Evolutionary conservation across 2,888 invertebrate genomes (phyloP).

Genomic region (Labia minor): DNA sequence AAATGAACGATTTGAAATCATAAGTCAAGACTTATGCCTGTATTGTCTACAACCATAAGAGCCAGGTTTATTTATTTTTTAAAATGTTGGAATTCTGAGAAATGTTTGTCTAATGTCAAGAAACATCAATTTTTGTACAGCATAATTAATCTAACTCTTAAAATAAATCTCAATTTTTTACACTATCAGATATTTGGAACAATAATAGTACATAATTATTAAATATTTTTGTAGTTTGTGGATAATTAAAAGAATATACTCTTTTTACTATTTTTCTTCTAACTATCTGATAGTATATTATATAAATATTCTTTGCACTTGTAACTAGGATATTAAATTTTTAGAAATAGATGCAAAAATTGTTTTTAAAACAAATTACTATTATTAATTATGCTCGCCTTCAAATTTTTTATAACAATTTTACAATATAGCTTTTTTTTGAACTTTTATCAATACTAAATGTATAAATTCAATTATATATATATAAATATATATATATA

Average conservation of each 20-base stretch:
- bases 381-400: not conserved
- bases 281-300: slow-evolving; percentile 1
- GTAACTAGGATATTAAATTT: not conserved
- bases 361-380: not conserved
- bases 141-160: not conserved
- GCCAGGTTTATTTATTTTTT: slow-evolving; percentile 5
- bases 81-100: slow-evolving; percentile 7
- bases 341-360: not conserved
- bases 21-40: not conserved
- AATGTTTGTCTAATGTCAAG: slow-evolving; percentile 1
- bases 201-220: not conserved
- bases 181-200: not conserved
- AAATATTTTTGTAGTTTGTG: not conserved
- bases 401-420: slow-evolving; percentile 3
- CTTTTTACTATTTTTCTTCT: not conserved
- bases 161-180: not conserved
- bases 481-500: not conserved
- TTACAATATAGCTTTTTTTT: not conserved
- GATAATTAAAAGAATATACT: not conserved
- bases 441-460: not conserved
- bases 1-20: not conserved
- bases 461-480: not conserved
- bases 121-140: slow-evolving; percentile 13
- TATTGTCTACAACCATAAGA: not conserved
- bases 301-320: slow-evolving; percentile 7